Evolutionary conservation across 2,888 invertebrate genomes (phyloP), one percentile per base, ranked within the genome.

Genomic region (Meliscaeva auricollis): DNA sequence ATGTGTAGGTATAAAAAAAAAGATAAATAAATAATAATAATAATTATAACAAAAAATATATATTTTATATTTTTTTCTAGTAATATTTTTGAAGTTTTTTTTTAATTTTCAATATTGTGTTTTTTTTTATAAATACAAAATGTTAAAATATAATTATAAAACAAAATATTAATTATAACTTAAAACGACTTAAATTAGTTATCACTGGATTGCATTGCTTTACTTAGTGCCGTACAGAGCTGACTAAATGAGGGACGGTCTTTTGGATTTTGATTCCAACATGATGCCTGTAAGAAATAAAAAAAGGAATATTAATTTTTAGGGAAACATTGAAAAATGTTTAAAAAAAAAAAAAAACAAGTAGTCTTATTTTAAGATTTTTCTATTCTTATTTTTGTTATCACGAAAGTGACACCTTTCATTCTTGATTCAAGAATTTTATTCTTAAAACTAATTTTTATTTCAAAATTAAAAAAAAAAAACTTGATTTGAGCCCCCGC

Each of bases 171-270:
- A 38, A 3, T 60, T 38, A 52, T 38, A 72, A 20, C 56, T 73
- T 81, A 69, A 38, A 64, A 30, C 62, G 60, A 68, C 72, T 84
- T 72, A 70, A 77, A 80, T 87, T 79, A 90, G 74, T 90, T 90
- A 87, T 91, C 91, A 87, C 89, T 89, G 87, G 88, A 88, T 88
- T 91, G 91, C 89, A 92, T 92, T 81, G 92, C 91, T 89, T 92
- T 92, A 88, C 91, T 92, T 41, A 92, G 89, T 38, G 92, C 92
- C 64, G 92, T 88, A 66, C 91, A 91, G 73, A 92, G 88, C 85
- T 92, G 92, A 88, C 91, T 92, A 88, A 92, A 92, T 69, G 92
- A 92, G 35, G 92, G 92, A 79, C 92, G 90, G 80, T 92, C 92
- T 82, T 91, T 92, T 81, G 92, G 91, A 88, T 91, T 91, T 44